A percentile compares a stretch with the other conserved stretches of the same genome.
phyloP scores from a whole-genome alignment of 2,113 vertebrate species.

The Neolamprologus variostigma region DNA sequence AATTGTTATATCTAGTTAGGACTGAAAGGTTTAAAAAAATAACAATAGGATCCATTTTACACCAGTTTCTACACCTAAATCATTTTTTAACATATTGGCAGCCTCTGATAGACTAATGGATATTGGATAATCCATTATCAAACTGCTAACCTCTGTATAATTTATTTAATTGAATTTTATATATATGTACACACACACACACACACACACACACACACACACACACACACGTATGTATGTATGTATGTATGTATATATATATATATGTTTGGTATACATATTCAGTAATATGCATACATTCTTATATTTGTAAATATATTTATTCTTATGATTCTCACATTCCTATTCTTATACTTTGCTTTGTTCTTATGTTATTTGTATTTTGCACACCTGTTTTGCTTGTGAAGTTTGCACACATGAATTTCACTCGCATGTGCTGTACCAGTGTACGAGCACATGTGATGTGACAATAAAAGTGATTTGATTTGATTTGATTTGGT shows the following conservation, averaged over 20 bases:
- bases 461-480: not conserved
- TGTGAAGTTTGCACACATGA: not conserved
- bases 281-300: not conserved
- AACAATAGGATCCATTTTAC: not conserved
- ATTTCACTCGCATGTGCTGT: not conserved
- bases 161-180: accelerated
- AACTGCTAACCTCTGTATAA: not conserved
- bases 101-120: not conserved
- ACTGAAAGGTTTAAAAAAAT: not conserved
- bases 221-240: no score
- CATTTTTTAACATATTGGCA: not conserved
- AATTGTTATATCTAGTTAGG: not conserved
- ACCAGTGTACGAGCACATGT: not conserved
- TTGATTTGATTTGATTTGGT: not conserved
- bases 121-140: not conserved
- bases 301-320: not conserved
- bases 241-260: accelerated
- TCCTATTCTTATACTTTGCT: not conserved
- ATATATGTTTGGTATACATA: not conserved
- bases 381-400: not conserved
- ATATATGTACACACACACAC: not conserved
- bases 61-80: not conserved
- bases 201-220: no score
- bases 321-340: not conserved
- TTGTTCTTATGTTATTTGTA: not conserved